Evolutionary conservation across 1,140 invertebrate genomes (phyloP), one percentile per base, ranked within the genome.

Genomic region (Lordiphosa collinella): DNA sequence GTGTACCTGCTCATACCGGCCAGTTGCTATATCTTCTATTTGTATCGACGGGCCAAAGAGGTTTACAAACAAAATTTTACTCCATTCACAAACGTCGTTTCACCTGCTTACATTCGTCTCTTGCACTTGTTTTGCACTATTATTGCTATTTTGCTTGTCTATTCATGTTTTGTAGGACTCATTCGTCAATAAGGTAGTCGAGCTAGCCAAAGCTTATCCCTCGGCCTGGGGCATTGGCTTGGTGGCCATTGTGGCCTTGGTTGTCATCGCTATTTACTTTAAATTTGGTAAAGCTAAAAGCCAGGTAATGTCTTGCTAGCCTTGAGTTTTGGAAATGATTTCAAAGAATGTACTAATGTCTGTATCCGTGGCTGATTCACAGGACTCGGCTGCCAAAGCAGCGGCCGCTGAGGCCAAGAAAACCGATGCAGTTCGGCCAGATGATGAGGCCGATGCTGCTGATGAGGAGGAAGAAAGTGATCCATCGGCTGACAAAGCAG

Each of bases 181-280:
- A 84, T 89, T 96, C 71, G 91, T 97, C 84, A 93, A 94, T 86
- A 93, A 94, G 63, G 89, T 96, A 52, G 91, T 96, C 64, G 93
- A 94, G 86, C 95, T 94, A 70, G 95, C 96, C 55, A 94, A 96
- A 71, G 94, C 96, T 53, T 92, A 96, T 87, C 97, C 98, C 25
- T 97, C 96, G 94, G 91, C 98, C 58, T 98, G 95, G 94, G 95
- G 92, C 48, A 92, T 96, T 47, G 96, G 97, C 89, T 92, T 98
- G 68, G 52, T 82, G 32, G 55, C 25, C 37, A 31, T 76, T 34
- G 37, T 68, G 43, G 88, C 98, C 54, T 92, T 93, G 49, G 90
- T 95, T 89, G 94, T 94, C 62, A 89, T 98, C 47, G 93, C 96
- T 29, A 90, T 95, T 32, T 82, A 84, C 49, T 66, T 36, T 87